These are phyloP conservation scores for Macroteleia sp. DNA, from an alignment of 2,888 invertebrate genomes.

Conservation along the genomic window DNA sequence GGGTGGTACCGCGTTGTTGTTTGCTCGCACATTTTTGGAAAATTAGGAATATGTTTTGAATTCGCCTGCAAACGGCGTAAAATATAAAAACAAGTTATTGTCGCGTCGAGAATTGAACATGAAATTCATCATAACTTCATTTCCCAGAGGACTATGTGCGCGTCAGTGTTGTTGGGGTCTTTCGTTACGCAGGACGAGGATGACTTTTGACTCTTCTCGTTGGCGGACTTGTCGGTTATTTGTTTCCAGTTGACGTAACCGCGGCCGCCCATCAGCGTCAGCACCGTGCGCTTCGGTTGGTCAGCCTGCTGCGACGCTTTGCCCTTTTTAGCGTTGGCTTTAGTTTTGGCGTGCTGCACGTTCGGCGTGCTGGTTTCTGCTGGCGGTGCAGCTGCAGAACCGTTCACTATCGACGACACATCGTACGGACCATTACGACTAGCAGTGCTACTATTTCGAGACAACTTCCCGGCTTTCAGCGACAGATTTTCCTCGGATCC, in stretches of 20 bases:
- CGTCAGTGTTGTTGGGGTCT: conserved; percentile 92
- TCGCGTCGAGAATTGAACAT: conserved; percentile 10
- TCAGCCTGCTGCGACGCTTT: conserved; percentile 83
- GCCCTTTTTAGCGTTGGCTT: conserved; percentile 78
- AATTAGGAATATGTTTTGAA: conserved; percentile 30
- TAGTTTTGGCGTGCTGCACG: conserved; percentile 61
- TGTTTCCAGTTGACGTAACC: conserved; percentile 95
- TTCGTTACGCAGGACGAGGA: conserved; percentile 80
- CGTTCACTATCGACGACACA: conserved; percentile 70
- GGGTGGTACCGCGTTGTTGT: not conserved
- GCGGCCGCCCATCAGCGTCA: conserved; percentile 94
- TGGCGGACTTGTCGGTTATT: conserved; percentile 85
- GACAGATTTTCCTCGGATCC: conserved; percentile 94
- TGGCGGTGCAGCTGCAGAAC: conserved; percentile 48
- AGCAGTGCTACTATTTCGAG: conserved; percentile 90
- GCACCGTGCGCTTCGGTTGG: conserved; percentile 89
- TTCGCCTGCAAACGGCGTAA: conserved; percentile 26
- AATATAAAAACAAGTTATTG: conserved; percentile 32
- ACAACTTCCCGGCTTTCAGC: conserved; percentile 87
- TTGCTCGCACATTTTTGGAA: not conserved
- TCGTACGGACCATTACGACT: conserved; percentile 86
- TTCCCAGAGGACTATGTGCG: conserved; percentile 96
- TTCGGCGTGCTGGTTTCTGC: conserved; percentile 68
- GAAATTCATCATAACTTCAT: conserved; percentile 88
- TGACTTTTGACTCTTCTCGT: conserved; percentile 80